Base-by-base conservation (phyloP, 1,140 invertebrate genomes). In the Batillaria attramentaria region DNA sequence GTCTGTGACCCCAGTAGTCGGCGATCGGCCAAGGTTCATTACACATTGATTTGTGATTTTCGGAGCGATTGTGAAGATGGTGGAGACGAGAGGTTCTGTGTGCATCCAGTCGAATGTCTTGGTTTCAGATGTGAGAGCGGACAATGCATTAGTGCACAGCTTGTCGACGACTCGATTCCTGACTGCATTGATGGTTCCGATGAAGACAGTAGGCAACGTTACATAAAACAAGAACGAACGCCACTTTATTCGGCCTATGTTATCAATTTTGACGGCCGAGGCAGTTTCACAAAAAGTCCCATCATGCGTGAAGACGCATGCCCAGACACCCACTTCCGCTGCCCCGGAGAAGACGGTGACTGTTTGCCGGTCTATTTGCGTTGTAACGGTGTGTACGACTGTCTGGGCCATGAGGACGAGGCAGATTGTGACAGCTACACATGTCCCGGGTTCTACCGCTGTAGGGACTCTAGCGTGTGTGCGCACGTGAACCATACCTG, bases 341-440 rank as follows among this genome's bases (percentile, higher is more conserved):
- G 70, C 50, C 41, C 70, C 35, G 70, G 70, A 0, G 31, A 65
- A 1, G 33, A 35, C 62, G n/a, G 33, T 43, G 41, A 72, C 66
- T 72, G 70, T 31, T 43, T 72, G 42, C 70, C 70, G 28, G 70
- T 72, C 42, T 72, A 50, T 43, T 24, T 41, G 6, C 70, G 42
- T 28, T 72, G 70, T n/a, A 72, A 72, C n/a, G 42, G 42, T n/a
- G 35, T 72, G 24, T 31, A 72, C 70, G 70, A 72, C 43, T 72
- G 70, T n/a, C n/a, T 37, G 6, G n/a, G 50, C 2, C 42, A 54
- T 31, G 37, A 54, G n/a, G 70, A 72, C 43, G 70, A 72, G 41
- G 42, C 39, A 24, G 70, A 16, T 31, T 72, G 70, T 50, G 43
- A 72, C 43, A 41, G 41, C 16, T 41, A 43, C 13, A 50, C n/a